Conservation (phyloP, 2,113 vertebrate species). For the Podocnemis expansa region DNA sequence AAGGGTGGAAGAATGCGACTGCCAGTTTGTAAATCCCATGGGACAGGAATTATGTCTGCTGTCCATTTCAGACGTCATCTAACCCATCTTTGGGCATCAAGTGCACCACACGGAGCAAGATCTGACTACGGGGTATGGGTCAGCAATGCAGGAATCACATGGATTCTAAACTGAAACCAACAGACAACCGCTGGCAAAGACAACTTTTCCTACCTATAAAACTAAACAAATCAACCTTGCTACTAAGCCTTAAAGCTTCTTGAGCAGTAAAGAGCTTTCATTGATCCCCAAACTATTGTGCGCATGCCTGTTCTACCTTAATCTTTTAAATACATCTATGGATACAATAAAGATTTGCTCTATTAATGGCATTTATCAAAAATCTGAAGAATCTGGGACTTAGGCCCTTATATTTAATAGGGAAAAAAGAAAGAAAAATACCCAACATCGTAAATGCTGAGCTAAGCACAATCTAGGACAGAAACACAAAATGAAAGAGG, state of each 20-base stretch:
- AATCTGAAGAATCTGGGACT: neutral
- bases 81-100: neutral
- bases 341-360: conserved; percentile 45
- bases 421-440: conserved; percentile 17
- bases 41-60: neutral
- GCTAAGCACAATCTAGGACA: neutral
- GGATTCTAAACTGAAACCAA: neutral
- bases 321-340: conserved; percentile 56
- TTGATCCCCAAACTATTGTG: conserved; percentile 41
- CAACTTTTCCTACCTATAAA: conserved; percentile 14
- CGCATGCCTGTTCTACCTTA: conserved; percentile 49
- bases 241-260: conserved; percentile 50
- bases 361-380: neutral
- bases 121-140: neutral
- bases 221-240: neutral
- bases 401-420: neutral
- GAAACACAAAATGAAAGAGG: neutral
- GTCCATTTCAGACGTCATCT: neutral
- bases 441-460: neutral
- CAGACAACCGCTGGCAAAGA: neutral
- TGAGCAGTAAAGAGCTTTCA: conserved; percentile 44
- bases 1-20: neutral
- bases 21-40: fast-evolving
- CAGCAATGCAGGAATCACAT: neutral
- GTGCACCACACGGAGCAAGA: neutral